Evolutionary conservation across 1,140 invertebrate genomes (phyloP), one percentile per base, ranked within the genome.

Genomic region (Caenorhabditis brenneri): DNA sequence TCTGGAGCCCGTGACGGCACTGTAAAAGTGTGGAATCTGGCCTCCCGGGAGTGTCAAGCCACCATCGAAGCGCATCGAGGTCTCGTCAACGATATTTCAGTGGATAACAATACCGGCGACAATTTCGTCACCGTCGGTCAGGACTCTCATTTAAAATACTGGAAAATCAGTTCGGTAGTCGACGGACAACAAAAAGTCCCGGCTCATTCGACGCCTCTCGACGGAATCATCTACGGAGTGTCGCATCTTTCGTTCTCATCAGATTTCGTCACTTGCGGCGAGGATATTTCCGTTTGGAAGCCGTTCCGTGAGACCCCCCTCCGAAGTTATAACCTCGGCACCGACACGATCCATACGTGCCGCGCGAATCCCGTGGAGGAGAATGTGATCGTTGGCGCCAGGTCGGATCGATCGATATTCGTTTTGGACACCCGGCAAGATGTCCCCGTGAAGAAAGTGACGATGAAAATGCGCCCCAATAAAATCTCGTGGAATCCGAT

Each of bases 401-500:
- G 95, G 7, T 95, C 94, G 91, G 97, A 99, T 92, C 93, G 97
- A 82, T 97, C 96, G 91, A 94, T 99, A 69, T 95, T 98, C 86
- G 91, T 99, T 10, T 97, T 99, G 92, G 97, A 99, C 91, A 95
- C 94, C 65, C 93, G 97, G 88, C 95, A 96, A 88, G 93, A 94
- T 58, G 94, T 94, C n/a, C 96, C 97, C 0, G 88, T 99, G 3
- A 92, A 95, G 86, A 97, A 96, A 93, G 80, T 85, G 29, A 85
- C 84, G 19, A 93, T 99, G 92, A 94, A 94, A 87, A 92, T 99
- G 89, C 93, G 94, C 86, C 94, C 94, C 22, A 99, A 99, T 93
- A 94, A 95, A 84, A 88, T 99, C 2, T 93, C 93, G 22, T 99
- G 97, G 97, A 99, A 99, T 93, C 98, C 98, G 7, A 97, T 98